Base-by-base conservation (phyloP, 2,113 vertebrate species). In the Phalacrocorax pelagicus region DNA sequence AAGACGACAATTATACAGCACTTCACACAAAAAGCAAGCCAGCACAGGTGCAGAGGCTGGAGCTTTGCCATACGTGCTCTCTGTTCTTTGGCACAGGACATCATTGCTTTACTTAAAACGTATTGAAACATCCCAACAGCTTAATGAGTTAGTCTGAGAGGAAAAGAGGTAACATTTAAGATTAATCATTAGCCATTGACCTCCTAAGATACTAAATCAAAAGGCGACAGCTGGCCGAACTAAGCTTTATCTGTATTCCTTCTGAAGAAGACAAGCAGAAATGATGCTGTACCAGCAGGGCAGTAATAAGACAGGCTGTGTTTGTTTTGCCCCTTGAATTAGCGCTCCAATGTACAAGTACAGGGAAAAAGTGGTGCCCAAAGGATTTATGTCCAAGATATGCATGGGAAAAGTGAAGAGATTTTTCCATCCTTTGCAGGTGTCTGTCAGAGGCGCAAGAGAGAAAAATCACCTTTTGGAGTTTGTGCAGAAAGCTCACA, bases 11-110 rank as follows among this genome's bases (percentile, higher is more conserved):
- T 94, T 91, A 90, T 40, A 83, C 62, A 82, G 89, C 94, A 88
- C 89, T 95, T 90, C 66, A 90, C 91, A 93, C 90, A 93, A 91
- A 91, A 82, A 88, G 80, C 81, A 75, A 70, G 92, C 7, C 89
- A 91, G 85, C 95, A 44, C 92, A 96, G 97, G 94, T 96, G 96
- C 88, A 95, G 32, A 66, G 89, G 49, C 91, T 96, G 95, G 95
- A 96, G 66, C 44, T 1, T 4, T 82, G 89, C 91, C 93, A 92
- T 46, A 5, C 49, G 59, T 22, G 80, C 78, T 91, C 71, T 83
- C 90, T 88, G 58, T 62, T 71, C 85, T 27, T 61, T 92, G 93
- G 87, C 92, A 94, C 77, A 20, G 30, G 40, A 22, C 52, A 86
- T 13, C 12, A 12, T 19, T 29, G 71, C 86, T 92, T 95, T 32